Conservation (phyloP, 2,888 invertebrate species). For the Allacma fusca region DNA sequence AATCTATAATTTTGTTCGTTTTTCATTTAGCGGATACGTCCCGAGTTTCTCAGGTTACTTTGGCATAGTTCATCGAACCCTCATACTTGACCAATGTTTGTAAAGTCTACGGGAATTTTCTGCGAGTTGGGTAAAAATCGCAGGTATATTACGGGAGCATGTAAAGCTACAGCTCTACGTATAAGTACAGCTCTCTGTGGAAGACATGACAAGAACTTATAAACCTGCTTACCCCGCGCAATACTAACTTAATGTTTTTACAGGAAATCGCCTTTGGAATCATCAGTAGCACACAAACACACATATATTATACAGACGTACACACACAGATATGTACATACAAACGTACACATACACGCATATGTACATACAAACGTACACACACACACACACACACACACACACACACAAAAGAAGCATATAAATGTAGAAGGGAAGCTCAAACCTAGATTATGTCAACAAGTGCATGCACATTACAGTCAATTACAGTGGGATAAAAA, state of each 20-base stretch:
- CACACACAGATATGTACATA: no score
- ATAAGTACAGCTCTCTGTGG: no score
- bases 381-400: neutral
- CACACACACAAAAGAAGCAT: no score
- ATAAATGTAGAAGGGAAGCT: neutral
- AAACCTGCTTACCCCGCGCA: neutral
- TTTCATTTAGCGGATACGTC: slow-evolving; percentile 33
- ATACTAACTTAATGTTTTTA: slow-evolving; percentile 40
- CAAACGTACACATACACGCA: no score
- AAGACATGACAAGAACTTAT: neutral
- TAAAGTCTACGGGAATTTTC: no score
- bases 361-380: no score
- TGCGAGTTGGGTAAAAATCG: neutral
- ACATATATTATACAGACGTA: no score
- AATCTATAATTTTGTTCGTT: slow-evolving; percentile 24
- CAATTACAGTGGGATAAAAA: no score
- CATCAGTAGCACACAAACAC: neutral
- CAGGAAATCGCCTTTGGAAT: slow-evolving; percentile 36
- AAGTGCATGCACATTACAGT: no score
- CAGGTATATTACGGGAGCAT: neutral
- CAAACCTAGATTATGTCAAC: slow-evolving; percentile 32
- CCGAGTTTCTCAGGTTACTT: slow-evolving; percentile 35
- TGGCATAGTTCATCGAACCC: slow-evolving; percentile 35
- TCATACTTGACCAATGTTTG: neutral
- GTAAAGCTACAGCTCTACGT: no score